Base-by-base conservation (phyloP, 1,140 invertebrate genomes). In the Teleopsis dalmanni region DNA sequence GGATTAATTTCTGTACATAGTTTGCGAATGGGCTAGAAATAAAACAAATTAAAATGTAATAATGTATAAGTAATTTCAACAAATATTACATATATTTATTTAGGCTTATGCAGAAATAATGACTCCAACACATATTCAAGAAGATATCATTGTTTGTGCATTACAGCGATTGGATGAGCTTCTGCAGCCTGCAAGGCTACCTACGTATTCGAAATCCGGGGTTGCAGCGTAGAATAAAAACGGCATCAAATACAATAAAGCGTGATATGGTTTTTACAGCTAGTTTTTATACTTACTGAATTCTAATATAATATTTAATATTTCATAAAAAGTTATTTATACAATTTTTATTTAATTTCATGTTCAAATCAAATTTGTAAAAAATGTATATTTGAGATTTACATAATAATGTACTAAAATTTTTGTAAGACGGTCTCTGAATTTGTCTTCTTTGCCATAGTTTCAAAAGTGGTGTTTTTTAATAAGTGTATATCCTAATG, bases 231-330 rank as follows among this genome's bases (percentile, higher is more conserved):
- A 98, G 98, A 76, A 96, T 99, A 89, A 88, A 96, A 68, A 87
- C 95, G 72, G 92, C 94, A 0, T 92, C 90, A 0, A 82, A 82
- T 2, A 81, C 86, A 27, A 97, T 99, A 46, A 96, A 96, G 68
- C 75, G 97, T 56, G 95, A 98, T 70, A 99, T 99, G 66, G 95
- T 99, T 1, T 99, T 99, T 73, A 89, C 95, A 26, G 92, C 93
- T 18, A 96, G 91, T 73, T 76, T 99, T 13, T 99, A 99, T 64
- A 95, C n/a, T n/a, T n/a, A n/a, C 91, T 16, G 60, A 65, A 44
- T 48, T 68, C 4, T 68, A 53, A 56, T 33, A 16, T 18, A 3
- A n/a, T n/a, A n/a, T n/a, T n/a, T n/a, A n/a, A n/a, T n/a, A n/a
- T n/a, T n/a, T n/a, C n/a, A n/a, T n/a, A n/a, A n/a, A n/a, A n/a